These are phyloP conservation scores for Petrocephalus microphthalmus DNA, from an alignment of 2,113 vertebrate genomes.

Conservation along the genomic window DNA sequence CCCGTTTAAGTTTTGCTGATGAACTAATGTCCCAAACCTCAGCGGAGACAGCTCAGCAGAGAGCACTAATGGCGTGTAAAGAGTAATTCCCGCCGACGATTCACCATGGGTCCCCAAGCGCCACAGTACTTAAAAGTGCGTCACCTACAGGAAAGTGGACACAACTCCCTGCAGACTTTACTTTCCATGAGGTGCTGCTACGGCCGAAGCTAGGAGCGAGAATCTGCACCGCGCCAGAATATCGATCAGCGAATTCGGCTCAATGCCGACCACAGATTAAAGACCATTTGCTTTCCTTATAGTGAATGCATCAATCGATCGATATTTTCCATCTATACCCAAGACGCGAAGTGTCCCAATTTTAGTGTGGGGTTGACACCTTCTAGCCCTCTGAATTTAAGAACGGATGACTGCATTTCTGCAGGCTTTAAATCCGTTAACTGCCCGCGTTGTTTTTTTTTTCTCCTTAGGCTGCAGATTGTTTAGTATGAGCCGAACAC, in stretches of 20 bases:
- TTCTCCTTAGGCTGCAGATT: neutral
- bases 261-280: neutral
- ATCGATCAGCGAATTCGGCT: neutral
- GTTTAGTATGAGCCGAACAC: neutral
- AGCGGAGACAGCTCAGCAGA: conserved; percentile 53
- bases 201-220: neutral
- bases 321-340: neutral
- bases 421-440: neutral
- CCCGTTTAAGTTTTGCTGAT: conserved; percentile 50
- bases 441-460: neutral
- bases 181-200: neutral
- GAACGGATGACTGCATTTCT: neutral
- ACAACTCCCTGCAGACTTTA: neutral
- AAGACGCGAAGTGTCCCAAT: neutral
- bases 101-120: neutral
- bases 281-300: neutral
- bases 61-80: conserved; percentile 56
- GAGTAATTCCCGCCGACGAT: conserved; percentile 32
- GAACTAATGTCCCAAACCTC: conserved; percentile 40
- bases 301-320: neutral
- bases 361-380: neutral
- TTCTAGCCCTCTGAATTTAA: neutral
- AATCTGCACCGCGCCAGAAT: neutral
- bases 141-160: neutral
- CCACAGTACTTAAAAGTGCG: neutral